Conservation (phyloP, 2,888 invertebrate species). For the Ephialtes manifestator region DNA sequence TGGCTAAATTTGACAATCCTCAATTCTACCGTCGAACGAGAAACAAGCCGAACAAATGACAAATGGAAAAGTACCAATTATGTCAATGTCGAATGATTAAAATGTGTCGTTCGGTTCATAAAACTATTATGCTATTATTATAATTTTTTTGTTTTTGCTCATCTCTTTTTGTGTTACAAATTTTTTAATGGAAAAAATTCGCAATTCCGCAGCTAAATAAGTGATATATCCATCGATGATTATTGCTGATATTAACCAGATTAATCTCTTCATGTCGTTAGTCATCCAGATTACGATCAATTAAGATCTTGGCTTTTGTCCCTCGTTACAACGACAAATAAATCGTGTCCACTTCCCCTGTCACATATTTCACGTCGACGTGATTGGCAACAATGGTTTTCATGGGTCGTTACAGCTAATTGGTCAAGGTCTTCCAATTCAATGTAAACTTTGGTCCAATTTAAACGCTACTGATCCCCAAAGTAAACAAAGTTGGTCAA, state of each 20-base stretch:
- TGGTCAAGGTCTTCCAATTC: constrained; percentile 18
- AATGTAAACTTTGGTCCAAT: not conserved
- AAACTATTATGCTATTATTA: not conserved
- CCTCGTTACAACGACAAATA: not conserved
- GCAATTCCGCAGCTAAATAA: too few relatives aligned
- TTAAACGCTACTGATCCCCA: not conserved
- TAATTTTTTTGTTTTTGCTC: too few relatives aligned
- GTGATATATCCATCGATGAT: too few relatives aligned
- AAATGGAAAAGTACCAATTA: constrained; percentile 47
- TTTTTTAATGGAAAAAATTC: too few relatives aligned
- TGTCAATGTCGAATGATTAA: constrained; percentile 36
- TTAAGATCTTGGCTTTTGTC: too few relatives aligned
- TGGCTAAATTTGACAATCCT: constrained; percentile 22
- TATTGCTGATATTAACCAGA: too few relatives aligned
- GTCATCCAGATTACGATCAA: too few relatives aligned
- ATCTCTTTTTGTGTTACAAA: not conserved
- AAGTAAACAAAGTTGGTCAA: not conserved
- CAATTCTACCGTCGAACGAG: constrained; percentile 3
- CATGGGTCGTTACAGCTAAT: constrained; percentile 46
- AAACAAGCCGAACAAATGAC: not conserved
- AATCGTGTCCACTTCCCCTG: not conserved
- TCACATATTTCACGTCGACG: not conserved
- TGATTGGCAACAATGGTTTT: constrained; percentile 3
- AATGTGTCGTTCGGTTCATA: not conserved
- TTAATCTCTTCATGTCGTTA: not conserved